Evolutionary conservation across 2,888 invertebrate species (phyloP), one percentile per base, ranked within the genome.

Genomic region (Digitonthophagus gazella): DNA sequence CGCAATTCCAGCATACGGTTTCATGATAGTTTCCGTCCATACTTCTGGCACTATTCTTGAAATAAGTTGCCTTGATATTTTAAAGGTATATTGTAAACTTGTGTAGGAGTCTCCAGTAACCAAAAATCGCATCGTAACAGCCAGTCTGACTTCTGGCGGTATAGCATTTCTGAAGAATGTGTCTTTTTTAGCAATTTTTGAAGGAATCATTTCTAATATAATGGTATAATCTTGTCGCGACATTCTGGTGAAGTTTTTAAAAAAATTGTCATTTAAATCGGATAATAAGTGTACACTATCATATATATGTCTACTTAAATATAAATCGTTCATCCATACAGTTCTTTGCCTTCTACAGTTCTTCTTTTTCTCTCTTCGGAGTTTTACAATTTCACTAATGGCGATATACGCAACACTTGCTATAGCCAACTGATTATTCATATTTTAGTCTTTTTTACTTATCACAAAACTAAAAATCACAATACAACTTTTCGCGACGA

Each of bases 1-100:
- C 22, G 70, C 67, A 15, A 11, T 20, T n/a, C 73, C 71, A 16
- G 73, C 3, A 61, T 58, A 74, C n/a, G 72, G 72, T 69, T 71
- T 72, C 69, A 72, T 69, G 2, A 74, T 19, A 64, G 65, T 44
- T 15, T 57, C 19, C 8, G n/a, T 15, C 6, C 65, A 65, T 4
- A 65, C 65, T 65, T 65, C 22, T 28, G 44, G 6, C 4, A 65
- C 14, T 28, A 65, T 65, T 28, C 20, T 20, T 28, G 28, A 28
- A 15, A 65, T 65, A 22, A 11, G 8, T 28, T 65, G 65, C n/a
- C 54, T 65, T 44, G 65, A 65, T 8, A 65, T 28, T 65, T 65
- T 65, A 65, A 65, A 65, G 8, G 54, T 11, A 65, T 65, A 44
- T 15, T 22, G 44, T 28, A 54, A 28, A 65, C 65, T 65, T 15